A percentile compares a stretch with the other conserved stretches of the same genome.
Conservation (phyloP, 2,113 vertebrate genomes). For the Corapipo altera region DNA sequence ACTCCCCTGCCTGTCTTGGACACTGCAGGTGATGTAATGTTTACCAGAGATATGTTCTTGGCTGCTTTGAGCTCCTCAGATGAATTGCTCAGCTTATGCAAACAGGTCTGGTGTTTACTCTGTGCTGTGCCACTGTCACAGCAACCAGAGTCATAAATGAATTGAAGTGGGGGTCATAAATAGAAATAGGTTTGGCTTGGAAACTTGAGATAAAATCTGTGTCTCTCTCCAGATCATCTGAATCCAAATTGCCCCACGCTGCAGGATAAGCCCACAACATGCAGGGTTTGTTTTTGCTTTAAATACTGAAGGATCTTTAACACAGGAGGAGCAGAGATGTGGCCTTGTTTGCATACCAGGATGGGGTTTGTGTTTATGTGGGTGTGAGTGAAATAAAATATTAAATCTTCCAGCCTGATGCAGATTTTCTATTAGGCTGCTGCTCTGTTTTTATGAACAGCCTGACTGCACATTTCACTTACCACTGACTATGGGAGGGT, state of each 20-base stretch:
- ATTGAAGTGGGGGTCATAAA: constrained; percentile 33
- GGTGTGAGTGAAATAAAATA: constrained; percentile 1
- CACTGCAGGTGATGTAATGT: constrained; percentile 27
- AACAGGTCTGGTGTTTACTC: constrained; percentile 53
- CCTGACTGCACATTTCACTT: neutral
- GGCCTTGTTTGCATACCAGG: neutral
- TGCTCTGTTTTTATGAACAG: neutral
- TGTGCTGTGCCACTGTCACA: constrained; percentile 41
- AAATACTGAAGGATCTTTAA: neutral
- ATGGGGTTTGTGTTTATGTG: neutral
- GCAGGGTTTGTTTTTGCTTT: neutral
- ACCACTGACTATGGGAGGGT: neutral
- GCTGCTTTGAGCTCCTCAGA: constrained; percentile 10
- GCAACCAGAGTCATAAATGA: constrained; percentile 34
- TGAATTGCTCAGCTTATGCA: constrained; percentile 54
- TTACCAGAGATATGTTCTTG: constrained; percentile 3
- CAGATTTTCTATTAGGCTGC: neutral
- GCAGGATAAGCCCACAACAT: neutral
- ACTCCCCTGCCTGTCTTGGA: neutral
- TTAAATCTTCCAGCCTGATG: neutral
- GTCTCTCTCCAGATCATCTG: neutral
- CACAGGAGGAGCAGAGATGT: neutral
- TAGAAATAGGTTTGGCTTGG: constrained; percentile 40
- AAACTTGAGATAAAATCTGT: constrained; percentile 19
- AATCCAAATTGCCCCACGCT: neutral